Conservation (phyloP, 2,888 invertebrate genomes). For the Aromia moschata region DNA sequence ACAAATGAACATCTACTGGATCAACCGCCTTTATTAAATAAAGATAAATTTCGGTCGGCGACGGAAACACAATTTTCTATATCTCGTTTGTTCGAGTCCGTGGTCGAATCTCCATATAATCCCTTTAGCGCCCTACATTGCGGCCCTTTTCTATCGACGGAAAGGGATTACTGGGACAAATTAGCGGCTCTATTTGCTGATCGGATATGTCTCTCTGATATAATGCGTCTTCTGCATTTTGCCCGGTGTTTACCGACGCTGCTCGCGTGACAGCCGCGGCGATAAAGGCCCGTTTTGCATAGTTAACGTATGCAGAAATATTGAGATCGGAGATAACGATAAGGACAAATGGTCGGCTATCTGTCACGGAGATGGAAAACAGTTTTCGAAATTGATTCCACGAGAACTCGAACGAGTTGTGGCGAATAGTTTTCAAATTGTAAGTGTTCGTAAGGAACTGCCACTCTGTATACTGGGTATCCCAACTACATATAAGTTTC, state of each 20-base stretch:
- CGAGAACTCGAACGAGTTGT: no score
- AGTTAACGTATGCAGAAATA: no score
- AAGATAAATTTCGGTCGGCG: conserved; percentile 11
- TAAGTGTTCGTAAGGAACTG: no score
- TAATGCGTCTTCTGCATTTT: conserved; percentile 16
- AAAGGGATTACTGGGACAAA: conserved; percentile 53
- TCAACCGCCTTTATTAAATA: conserved; percentile 16
- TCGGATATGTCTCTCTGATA: conserved; percentile 48
- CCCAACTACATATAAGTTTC: no score
- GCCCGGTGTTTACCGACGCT: neutral
- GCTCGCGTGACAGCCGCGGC: conserved; percentile 1
- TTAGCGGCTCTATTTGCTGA: conserved; percentile 54
- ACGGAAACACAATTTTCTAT: conserved; percentile 16
- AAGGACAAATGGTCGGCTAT: no score
- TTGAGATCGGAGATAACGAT: no score
- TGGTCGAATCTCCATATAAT: conserved; percentile 53
- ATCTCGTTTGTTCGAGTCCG: conserved; percentile 7
- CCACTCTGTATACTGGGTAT: no score
- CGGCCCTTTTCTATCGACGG: conserved; percentile 41
- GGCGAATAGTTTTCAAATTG: no score
- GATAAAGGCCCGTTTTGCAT: no score
- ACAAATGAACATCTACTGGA: conserved; percentile 5
- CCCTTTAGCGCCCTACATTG: conserved; percentile 42
- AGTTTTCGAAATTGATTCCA: no score
- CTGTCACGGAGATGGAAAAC: no score